These are phyloP conservation scores for Gambusia affinis DNA, from an alignment of 2,113 vertebrate genomes.

Conservation along the genomic window DNA sequence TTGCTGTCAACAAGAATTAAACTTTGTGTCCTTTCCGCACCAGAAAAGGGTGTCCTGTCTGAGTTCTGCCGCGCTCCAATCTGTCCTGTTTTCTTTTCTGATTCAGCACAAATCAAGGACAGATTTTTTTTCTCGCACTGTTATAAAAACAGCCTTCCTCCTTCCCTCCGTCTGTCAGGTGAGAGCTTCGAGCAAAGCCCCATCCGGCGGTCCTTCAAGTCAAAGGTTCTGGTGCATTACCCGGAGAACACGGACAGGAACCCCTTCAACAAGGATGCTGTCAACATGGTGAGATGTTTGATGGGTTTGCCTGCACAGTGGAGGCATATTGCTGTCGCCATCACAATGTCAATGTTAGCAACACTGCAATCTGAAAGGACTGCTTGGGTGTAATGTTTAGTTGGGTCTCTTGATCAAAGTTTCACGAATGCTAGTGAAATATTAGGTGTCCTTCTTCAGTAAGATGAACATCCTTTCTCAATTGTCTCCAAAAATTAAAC, in stretches of 20 bases:
- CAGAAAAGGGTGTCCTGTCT: conserved; percentile 30
- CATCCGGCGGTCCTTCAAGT: conserved; percentile 94
- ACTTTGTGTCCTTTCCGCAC: conserved; percentile 2
- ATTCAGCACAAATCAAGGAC: conserved; percentile 18
- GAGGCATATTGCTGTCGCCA: background rate
- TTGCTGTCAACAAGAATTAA: conserved; percentile 18
- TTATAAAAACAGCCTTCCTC: background rate
- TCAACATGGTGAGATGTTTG: conserved; percentile 90
- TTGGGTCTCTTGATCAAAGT: background rate
- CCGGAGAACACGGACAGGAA: conserved; percentile 95
- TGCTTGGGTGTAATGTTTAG: background rate
- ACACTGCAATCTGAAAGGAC: background rate
- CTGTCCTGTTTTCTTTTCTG: conserved; percentile 3
- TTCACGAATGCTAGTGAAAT: background rate
- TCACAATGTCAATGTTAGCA: background rate
- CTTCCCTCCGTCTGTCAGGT: conserved; percentile 75
- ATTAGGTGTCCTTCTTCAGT: too few species aligned
- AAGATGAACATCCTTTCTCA: too few species aligned
- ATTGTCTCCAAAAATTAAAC: too few species aligned
- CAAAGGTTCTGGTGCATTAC: conserved; percentile 94
- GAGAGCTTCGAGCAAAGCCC: conserved; percentile 98
- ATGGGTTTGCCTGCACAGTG: background rate
- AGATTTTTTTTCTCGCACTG: background rate
- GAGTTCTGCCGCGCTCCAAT: background rate
- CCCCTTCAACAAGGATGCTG: conserved; percentile 94